Base-by-base conservation (phyloP, 2,888 invertebrate species). In the Synergus itoensis region DNA sequence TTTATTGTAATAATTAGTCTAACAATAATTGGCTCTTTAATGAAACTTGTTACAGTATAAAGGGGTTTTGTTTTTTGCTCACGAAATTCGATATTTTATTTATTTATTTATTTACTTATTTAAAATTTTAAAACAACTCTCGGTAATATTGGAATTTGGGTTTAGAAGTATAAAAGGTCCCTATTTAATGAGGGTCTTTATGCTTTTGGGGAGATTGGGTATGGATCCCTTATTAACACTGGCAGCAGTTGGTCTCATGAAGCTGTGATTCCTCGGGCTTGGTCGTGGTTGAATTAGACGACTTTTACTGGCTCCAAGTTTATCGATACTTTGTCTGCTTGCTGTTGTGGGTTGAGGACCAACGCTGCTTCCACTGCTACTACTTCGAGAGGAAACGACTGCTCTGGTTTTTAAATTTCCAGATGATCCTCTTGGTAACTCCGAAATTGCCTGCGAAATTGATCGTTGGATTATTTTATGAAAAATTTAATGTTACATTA, bases 241-340 rank as follows among this genome's bases (percentile, higher is more conserved):
- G 12, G 97, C 96, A 41, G 97, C 95, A 0, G 98, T 98, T 0
- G 97, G 97, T 88, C 97, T 94, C 97, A 98, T 97, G 90, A 97
- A 97, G 81, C 96, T 92, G 80, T 91, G 92, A 69, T 85, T 87
- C 21, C 84, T 78, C 7, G 83, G 77, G 1, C 83, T 86, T 7
- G 85, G 81, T 64, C 89, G 87, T 11, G 92, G 90, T 64, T 91
- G 91, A 2, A 89, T 84, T 48, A 91, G 78, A 77, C 88, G 88
- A 81, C 89, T 90, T 73, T 87, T 89, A 18, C 84, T 48, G 3
- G 76, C 36, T 14, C 80, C 73, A 11, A 81, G 78, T 76, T 77
- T 87, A 84, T 80, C 83, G 80, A 76, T 83, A 69, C n/a, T 85
- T n/a, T 85, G 83, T 77, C 85, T 82, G 77, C 82, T 87, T 43